Evolutionary conservation across 2,113 vertebrate genomes (phyloP).

Genomic region (Alectura lathami): DNA sequence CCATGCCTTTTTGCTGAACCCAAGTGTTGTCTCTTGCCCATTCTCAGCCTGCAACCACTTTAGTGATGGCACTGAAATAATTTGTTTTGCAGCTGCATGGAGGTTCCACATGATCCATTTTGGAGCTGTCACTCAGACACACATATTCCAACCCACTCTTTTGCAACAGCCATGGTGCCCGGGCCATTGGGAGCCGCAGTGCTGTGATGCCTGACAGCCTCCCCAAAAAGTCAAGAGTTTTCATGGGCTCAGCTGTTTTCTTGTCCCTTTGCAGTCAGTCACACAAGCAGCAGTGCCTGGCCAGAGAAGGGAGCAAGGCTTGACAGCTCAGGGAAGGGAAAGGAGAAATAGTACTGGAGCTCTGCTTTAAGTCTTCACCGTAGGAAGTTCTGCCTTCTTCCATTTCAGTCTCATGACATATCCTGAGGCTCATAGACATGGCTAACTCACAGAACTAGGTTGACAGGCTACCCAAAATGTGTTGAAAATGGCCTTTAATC

Average conservation of each 20-base stretch:
- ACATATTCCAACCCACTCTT: background rate
- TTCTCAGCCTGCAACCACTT: background rate
- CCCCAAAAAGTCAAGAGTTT: background rate
- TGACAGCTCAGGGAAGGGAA: background rate
- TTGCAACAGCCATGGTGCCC: background rate
- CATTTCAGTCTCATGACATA: background rate
- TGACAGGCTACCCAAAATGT: background rate
- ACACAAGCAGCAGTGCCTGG: background rate
- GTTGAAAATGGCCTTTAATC: background rate
- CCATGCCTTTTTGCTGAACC: background rate
- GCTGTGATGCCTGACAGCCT: background rate
- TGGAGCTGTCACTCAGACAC: background rate
- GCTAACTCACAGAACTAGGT: background rate
- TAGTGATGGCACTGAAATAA: background rate
- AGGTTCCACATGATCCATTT: background rate
- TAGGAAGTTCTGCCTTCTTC: background rate
- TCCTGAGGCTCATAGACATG: background rate
- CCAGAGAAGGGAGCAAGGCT: background rate
- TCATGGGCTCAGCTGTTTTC: background rate
- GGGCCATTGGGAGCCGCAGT: background rate
- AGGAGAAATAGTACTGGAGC: background rate
- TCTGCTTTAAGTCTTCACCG: background rate
- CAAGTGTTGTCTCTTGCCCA: background rate
- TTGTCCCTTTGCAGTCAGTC: background rate
- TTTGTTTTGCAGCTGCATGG: background rate